phyloP scores from a whole-genome alignment of 53 echinoderm and acorn worm species.

The Holothuria leucospilota region DNA sequence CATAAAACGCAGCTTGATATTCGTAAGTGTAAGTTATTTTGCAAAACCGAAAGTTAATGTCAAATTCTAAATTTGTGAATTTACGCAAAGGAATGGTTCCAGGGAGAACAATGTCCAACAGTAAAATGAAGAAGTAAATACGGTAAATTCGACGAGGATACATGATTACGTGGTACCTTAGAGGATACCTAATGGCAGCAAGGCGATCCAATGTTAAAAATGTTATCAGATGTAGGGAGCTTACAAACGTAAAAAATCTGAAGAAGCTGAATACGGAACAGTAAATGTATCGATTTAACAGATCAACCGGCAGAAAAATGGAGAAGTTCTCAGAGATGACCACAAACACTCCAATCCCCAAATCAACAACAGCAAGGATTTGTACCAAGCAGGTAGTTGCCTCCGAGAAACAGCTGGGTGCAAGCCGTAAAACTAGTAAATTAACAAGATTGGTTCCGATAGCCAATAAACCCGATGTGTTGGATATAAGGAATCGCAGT shows the following conservation, averaged over 20 bases:
- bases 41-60: background rate
- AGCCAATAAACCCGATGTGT: background rate
- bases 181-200: background rate
- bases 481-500: slow-evolving; percentile 9
- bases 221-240: background rate
- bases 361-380: slow-evolving; percentile 14
- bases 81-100: background rate
- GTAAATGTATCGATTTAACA: background rate
- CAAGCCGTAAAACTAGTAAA: background rate
- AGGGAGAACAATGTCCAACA: background rate
- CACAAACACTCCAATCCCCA: background rate
- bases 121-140: background rate
- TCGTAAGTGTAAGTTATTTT: background rate
- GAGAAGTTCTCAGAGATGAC: slow-evolving; percentile 3
- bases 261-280: background rate
- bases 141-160: background rate
- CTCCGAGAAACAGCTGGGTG: slow-evolving; percentile 14
- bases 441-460: slow-evolving; percentile 4
- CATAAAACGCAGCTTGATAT: background rate
- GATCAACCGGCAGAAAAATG: background rate
- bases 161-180: background rate
- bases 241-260: background rate
- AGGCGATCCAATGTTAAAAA: background rate
- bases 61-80: background rate
- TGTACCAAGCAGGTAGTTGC: background rate